phyloP scores from a whole-genome alignment of 2,113 vertebrate genomes.

The Trogon surrucura region DNA sequence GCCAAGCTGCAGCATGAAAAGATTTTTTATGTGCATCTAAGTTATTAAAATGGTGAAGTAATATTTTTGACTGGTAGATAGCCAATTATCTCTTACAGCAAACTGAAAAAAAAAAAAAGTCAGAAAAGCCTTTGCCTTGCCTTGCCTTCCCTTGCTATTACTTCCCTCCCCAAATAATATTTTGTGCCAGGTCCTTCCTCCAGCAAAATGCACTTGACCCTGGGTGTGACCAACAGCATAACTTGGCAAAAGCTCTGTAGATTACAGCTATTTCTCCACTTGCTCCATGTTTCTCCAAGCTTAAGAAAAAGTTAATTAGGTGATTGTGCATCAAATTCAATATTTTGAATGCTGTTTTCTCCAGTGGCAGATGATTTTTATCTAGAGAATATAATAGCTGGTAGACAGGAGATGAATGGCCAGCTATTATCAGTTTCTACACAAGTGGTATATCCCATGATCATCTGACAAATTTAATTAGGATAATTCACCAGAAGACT shows the following conservation, averaged over 20 bases:
- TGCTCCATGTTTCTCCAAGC: neutral
- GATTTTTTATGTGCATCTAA: slow-evolving; percentile 6
- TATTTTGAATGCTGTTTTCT: neutral
- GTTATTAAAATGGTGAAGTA: neutral
- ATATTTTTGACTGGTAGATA: slow-evolving; percentile 36
- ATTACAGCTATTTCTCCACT: slow-evolving; percentile 15
- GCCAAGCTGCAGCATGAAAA: slow-evolving; percentile 24
- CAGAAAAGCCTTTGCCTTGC: neutral
- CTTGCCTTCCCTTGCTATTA: neutral
- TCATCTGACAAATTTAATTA: slow-evolving; percentile 65
- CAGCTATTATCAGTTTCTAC: slow-evolving; percentile 2
- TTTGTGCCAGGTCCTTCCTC: neutral
- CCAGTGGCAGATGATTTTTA: neutral
- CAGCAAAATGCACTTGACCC: neutral
- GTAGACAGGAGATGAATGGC: neutral
- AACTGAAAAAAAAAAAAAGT: neutral
- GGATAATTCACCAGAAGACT: slow-evolving; percentile 64
- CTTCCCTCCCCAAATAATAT: neutral
- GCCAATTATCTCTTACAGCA: neutral
- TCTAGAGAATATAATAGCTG: slow-evolving; percentile 16
- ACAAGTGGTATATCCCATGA: slow-evolving; percentile 4
- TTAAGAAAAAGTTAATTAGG: slow-evolving; percentile 26
- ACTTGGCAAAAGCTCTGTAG: neutral
- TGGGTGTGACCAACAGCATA: neutral
- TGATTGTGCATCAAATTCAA: neutral